Percentiles rank a stretch among this genome's conserved stretches.
phyloP scores from a whole-genome alignment of 2,113 vertebrate species.

The Sebastes fasciatus region DNA sequence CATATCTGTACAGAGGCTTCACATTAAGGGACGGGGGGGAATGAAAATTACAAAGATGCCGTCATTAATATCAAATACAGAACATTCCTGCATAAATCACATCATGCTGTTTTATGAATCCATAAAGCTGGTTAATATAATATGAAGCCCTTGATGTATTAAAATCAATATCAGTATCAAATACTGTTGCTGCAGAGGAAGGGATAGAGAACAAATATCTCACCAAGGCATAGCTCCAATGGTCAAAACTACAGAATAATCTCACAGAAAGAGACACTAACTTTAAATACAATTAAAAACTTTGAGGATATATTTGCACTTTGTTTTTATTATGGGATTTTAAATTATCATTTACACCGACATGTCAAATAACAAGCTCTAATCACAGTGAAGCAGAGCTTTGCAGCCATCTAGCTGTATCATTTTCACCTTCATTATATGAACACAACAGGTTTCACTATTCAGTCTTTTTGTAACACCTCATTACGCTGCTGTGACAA shows the following conservation, averaged over 20 bases:
- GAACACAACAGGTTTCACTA: background rate
- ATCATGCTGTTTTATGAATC: background rate
- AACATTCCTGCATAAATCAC: background rate
- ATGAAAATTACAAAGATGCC: background rate
- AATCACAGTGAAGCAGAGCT: background rate
- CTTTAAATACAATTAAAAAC: background rate
- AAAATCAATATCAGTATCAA: background rate
- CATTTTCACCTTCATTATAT: background rate
- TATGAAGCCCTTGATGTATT: background rate
- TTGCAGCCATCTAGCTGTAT: background rate
- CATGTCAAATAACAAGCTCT: background rate
- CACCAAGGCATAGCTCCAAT: too few species aligned
- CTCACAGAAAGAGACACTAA: background rate
- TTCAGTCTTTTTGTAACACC: background rate
- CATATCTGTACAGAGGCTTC: background rate
- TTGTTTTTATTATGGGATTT: background rate
- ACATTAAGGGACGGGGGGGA: background rate
- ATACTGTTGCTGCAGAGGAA: background rate
- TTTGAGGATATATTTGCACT: background rate
- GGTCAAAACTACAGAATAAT: background rate
- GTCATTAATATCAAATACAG: background rate
- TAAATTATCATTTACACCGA: background rate
- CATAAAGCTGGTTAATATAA: background rate
- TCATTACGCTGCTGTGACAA: background rate
- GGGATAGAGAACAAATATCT: background rate